A percentile compares a stretch with the other conserved stretches of the same genome.
phyloP scores from a whole-genome alignment of 2,888 invertebrate genomes.

The Ernsta delagoae region DNA sequence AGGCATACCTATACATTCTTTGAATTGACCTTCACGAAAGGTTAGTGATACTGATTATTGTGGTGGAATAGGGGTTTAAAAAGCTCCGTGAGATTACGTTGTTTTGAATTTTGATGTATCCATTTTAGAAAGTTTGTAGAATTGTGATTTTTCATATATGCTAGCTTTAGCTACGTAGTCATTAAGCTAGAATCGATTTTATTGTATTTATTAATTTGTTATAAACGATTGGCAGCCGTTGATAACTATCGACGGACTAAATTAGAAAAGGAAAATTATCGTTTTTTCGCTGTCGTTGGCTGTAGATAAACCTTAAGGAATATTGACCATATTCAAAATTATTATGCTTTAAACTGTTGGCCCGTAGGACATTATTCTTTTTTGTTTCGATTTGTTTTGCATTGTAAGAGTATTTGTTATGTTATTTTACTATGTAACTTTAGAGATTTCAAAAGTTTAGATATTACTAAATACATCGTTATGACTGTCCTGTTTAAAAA shows the following conservation, averaged over 20 bases:
- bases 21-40: conserved; percentile 83
- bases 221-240: conserved; percentile 61
- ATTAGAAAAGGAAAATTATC: background rate
- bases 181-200: conserved; percentile 77
- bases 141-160: conserved; percentile 79
- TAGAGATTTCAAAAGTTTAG: too few relatives aligned
- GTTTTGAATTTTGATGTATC: conserved; percentile 69
- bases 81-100: conserved; percentile 66
- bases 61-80: conserved; percentile 68
- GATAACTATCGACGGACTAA: conserved; percentile 32
- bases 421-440: too few relatives aligned
- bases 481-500: too few relatives aligned
- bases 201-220: conserved; percentile 64
- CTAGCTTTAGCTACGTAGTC: conserved; percentile 78
- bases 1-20: conserved; percentile 83
- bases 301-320: conserved; percentile 5
- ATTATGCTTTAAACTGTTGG: too few relatives aligned
- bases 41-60: conserved; percentile 83
- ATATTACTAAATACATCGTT: too few relatives aligned
- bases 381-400: too few relatives aligned
- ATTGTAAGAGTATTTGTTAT: too few relatives aligned
- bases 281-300: conserved; percentile 25
- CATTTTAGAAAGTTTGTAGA: conserved; percentile 62
- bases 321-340: background rate
- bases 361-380: too few relatives aligned